Evolutionary conservation across 2,113 vertebrate species (phyloP).

Genomic region (Rattus norvegicus): DNA sequence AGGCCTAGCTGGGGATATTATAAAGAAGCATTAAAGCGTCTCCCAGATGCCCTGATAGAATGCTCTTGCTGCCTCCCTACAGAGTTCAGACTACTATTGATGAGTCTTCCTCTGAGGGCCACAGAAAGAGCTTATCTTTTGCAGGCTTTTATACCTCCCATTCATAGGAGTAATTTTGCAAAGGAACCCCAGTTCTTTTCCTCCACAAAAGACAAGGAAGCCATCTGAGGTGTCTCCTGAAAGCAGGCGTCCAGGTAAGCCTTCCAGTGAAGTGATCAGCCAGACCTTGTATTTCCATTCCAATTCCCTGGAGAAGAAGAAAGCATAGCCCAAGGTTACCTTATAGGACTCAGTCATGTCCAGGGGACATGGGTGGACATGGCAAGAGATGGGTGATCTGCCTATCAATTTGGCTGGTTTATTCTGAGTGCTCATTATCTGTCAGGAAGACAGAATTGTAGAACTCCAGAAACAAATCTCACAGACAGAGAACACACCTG

Average conservation of each 20-base stretch:
- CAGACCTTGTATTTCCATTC: fast-evolving
- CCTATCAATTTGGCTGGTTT: background rate
- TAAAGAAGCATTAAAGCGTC: background rate
- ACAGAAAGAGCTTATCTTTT: background rate
- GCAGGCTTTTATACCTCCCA: background rate
- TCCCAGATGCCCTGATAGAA: background rate
- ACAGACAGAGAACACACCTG: background rate
- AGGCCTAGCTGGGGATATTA: background rate
- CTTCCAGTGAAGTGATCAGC: background rate
- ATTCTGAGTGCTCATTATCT: background rate
- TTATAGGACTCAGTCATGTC: fast-evolving
- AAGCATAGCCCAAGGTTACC: background rate
- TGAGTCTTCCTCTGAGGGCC: background rate
- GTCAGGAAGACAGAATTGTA: background rate
- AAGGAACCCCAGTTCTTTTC: background rate
- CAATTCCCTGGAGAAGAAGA: background rate
- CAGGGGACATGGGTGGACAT: background rate
- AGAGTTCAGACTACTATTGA: background rate
- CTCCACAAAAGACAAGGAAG: background rate
- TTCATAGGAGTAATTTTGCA: background rate
- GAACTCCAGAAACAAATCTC: background rate
- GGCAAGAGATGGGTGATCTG: background rate
- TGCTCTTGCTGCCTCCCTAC: background rate
- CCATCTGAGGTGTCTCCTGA: too few species aligned
- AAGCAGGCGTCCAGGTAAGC: background rate